Conservation (phyloP, 1,140 invertebrate genomes). For the Ips typographus region DNA sequence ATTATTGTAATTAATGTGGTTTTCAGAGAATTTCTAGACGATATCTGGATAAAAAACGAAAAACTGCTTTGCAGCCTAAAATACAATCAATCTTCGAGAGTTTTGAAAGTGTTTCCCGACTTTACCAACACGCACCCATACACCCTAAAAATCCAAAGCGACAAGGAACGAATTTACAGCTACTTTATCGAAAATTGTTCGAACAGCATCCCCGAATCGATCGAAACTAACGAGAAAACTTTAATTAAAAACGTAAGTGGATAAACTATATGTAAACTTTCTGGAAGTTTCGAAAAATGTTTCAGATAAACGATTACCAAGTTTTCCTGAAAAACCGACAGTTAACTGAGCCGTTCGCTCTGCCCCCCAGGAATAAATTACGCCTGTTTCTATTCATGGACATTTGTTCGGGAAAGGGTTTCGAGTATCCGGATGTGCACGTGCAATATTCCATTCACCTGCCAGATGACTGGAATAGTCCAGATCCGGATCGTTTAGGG, state of each 20-base stretch:
- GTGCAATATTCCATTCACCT: constrained; percentile 46
- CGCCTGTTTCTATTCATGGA: constrained; percentile 45
- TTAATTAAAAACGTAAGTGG: constrained; percentile 37
- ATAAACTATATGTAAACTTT: constrained; percentile 5
- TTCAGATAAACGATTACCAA: constrained; percentile 35
- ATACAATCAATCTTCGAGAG: constrained; percentile 40
- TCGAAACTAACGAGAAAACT: constrained; percentile 31
- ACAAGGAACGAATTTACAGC: constrained; percentile 10
- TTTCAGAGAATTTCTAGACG: constrained; percentile 45
- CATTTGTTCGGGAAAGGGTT: constrained; percentile 40
- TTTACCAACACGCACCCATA: constrained; percentile 43
- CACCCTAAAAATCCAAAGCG: constrained; percentile 17
- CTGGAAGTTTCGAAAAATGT: neutral
- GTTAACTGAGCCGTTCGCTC: constrained; percentile 32
- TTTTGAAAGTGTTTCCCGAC: constrained; percentile 45
- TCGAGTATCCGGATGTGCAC: constrained; percentile 44
- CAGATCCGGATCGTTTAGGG: constrained; percentile 25
- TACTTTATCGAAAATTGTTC: constrained; percentile 38
- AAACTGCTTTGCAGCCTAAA: constrained; percentile 43
- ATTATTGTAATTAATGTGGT: constrained; percentile 1
- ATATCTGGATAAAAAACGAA: constrained; percentile 47
- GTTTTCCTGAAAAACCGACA: constrained; percentile 6
- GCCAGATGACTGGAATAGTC: constrained; percentile 41
- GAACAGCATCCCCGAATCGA: constrained; percentile 25
- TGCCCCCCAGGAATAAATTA: constrained; percentile 43